A percentile compares a stretch with the other conserved stretches of the same genome.
phyloP scores from a whole-genome alignment of 2,888 invertebrate genomes.

The Meghimatium bilineatum region DNA sequence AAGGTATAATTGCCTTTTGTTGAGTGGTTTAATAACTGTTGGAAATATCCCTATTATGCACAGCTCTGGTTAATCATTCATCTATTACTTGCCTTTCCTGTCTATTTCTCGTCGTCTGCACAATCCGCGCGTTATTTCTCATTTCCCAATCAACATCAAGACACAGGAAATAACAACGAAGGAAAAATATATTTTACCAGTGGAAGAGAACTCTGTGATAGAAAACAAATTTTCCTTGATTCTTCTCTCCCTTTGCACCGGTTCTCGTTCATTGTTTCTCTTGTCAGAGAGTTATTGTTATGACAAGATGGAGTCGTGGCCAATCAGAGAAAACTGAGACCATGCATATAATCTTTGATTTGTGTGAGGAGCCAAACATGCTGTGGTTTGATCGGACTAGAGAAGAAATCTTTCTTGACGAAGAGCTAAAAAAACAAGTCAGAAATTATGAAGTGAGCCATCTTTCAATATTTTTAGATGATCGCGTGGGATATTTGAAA shows the following conservation, averaged over 20 bases:
- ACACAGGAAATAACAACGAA: not conserved
- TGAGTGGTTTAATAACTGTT: no score
- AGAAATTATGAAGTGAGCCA: not conserved
- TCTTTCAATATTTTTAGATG: not conserved
- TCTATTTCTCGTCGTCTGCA: not conserved
- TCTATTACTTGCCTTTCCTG: not conserved
- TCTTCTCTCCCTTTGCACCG: not conserved
- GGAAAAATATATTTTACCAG: not conserved
- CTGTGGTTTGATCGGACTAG: not conserved
- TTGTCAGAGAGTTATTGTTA: not conserved
- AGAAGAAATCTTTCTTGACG: not conserved
- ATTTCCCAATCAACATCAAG: not conserved
- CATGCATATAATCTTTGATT: not conserved
- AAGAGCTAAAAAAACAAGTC: not conserved
- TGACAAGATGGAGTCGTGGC: not conserved
- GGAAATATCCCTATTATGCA: no score
- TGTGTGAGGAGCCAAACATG: not conserved
- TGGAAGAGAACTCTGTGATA: not conserved
- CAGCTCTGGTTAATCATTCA: not conserved
- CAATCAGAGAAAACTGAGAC: not conserved
- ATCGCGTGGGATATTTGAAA: not conserved
- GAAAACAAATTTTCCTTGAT: not conserved
- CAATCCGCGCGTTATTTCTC: not conserved
- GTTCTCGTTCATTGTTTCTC: not conserved
- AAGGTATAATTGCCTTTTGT: no score